Base-by-base conservation (phyloP, 2,888 invertebrate species). In the Chaitophorus viminalis region DNA sequence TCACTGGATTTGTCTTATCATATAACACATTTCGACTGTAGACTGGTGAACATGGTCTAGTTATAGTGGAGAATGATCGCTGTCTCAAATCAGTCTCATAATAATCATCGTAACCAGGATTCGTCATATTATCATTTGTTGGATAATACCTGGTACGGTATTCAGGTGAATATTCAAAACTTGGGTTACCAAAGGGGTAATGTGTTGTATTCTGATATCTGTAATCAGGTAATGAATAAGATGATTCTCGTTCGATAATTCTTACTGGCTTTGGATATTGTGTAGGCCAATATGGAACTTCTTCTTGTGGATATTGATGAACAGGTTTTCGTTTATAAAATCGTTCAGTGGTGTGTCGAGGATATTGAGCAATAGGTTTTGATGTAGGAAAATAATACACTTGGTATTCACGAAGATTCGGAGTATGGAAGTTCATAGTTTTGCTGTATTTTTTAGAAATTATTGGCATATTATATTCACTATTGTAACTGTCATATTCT, bases 301-400 rank as follows among this genome's bases (percentile, higher is more conserved):
- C 81, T 81, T 87, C 87, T n/a, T 65, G 46, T 8, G 79, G 72
- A 46, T 87, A 87, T n/a, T 74, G 87, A 46, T 87, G 52, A 31
- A 81, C 31, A 5, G 87, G 87, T 74, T 81, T 81, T 18, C 74
- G 74, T n/a, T 39, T 74, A 4, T 87, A 87, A 87, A 87, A 87
- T 17, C 81, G 14, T 3, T 81, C 79, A 8, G 79, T 54, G 3
- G 74, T 81, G 14, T 87, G 79, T 36, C 74, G 46, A 6, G 87
- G 81, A 81, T 87, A 81, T 70, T 87, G 87, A n/a, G 46, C 18
- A 31, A 72, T 46, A 11, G 79, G 72, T 65, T 65, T 87, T 21
- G 79, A 87, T 1, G 87, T 65, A 3, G 87, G 87, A 33, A 87
- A 87, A 75, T 87, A 87, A 65, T 81, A 81, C 1, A 68, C 77